These are phyloP conservation scores for Eumerus sabulonum DNA, from an alignment of 2,888 invertebrate species.

Conservation along the genomic window DNA sequence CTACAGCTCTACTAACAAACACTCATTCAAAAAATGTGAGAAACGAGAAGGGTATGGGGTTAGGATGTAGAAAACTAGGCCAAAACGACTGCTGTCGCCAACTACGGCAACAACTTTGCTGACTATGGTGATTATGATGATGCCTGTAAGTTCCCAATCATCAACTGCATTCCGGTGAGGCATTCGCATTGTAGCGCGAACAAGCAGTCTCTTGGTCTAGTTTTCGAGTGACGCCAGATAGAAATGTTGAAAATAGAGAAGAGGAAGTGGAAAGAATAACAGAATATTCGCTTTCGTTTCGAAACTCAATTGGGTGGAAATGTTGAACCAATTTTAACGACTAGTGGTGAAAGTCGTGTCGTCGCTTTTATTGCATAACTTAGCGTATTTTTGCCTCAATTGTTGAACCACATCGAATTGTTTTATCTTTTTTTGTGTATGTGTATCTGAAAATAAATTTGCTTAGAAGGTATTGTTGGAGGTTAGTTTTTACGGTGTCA, in stretches of 20 bases:
- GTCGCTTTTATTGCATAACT: too few species aligned
- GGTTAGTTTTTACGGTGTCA: not conserved
- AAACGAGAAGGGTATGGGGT: not conserved
- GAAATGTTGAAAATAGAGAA: constrained; percentile 40
- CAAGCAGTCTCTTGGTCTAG: constrained; percentile 65
- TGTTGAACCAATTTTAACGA: constrained; percentile 29
- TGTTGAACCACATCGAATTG: constrained; percentile 32
- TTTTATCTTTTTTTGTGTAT: constrained; percentile 34
- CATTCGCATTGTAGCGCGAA: constrained; percentile 48
- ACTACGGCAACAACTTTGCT: constrained; percentile 19
- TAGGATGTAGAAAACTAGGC: constrained; percentile 49
- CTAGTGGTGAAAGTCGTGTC: too few species aligned
- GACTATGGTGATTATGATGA: constrained; percentile 40
- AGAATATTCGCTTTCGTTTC: constrained; percentile 40
- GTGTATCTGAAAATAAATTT: constrained; percentile 45
- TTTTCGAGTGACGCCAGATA: constrained; percentile 42
- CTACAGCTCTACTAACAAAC: too few species aligned
- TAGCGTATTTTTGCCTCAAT: constrained; percentile 19
- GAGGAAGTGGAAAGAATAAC: constrained; percentile 57
- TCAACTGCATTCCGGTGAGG: constrained; percentile 41
- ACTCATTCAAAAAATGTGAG: too few species aligned
- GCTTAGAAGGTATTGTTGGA: constrained; percentile 2
- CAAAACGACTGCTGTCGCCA: constrained; percentile 59
- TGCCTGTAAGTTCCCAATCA: constrained; percentile 51
- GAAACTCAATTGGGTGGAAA: constrained; percentile 64